phyloP scores from a whole-genome alignment of 2,797 vertebrate genomes.

The Psittacula derbiana region DNA sequence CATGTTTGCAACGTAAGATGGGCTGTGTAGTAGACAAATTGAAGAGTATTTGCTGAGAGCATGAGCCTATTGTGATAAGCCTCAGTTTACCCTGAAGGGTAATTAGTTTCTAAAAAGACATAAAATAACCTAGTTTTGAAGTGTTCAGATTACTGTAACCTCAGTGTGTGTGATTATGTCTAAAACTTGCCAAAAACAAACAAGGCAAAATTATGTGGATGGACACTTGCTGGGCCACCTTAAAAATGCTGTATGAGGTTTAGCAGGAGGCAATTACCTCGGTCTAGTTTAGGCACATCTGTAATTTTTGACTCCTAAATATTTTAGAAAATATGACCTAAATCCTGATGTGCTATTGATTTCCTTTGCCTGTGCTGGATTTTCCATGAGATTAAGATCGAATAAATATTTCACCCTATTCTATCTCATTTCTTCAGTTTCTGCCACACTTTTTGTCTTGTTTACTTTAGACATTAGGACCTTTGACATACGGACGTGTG shows the following conservation, averaged over 20 bases:
- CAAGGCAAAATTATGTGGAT: neutral
- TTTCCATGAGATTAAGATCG: neutral
- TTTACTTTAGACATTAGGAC: neutral
- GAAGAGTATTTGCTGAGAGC: neutral
- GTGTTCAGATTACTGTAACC: neutral
- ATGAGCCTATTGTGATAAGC: neutral
- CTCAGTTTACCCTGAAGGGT: neutral
- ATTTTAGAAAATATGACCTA: neutral
- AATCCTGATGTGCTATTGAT: neutral
- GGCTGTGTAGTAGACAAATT: neutral
- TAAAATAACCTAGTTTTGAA: neutral
- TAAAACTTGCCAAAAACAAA: neutral
- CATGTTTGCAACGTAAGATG: neutral
- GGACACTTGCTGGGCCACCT: neutral
- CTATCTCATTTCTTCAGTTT: neutral
- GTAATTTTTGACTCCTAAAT: neutral
- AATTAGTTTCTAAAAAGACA: neutral
- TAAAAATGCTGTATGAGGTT: neutral
- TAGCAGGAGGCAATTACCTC: neutral
- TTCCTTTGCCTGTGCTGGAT: neutral
- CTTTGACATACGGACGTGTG: neutral
- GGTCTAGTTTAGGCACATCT: neutral
- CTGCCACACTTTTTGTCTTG: neutral
- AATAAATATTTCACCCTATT: neutral
- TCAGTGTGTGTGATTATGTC: neutral